These are phyloP conservation scores for Slavum lentiscoides DNA, from an alignment of 2,888 invertebrate genomes.

Conservation along the genomic window DNA sequence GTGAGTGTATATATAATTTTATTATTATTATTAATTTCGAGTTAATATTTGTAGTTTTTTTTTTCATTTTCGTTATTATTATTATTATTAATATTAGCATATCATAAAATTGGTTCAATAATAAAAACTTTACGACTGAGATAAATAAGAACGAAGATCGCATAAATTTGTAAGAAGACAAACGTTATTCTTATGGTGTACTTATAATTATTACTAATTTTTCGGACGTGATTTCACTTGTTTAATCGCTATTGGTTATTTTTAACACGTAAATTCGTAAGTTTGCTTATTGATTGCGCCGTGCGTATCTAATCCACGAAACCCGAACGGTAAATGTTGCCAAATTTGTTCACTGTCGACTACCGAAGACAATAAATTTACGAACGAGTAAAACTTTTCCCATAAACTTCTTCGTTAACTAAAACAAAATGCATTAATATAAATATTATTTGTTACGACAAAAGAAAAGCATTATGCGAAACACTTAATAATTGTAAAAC, in stretches of 20 bases:
- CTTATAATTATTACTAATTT: too few relatives aligned
- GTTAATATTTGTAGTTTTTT: too few relatives aligned
- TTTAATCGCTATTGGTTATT: not conserved
- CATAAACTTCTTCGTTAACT: conserved; percentile 15
- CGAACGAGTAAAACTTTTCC: conserved; percentile 26
- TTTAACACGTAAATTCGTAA: not conserved
- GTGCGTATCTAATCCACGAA: not conserved
- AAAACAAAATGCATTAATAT: conserved; percentile 40
- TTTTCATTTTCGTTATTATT: too few relatives aligned
- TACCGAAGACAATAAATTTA: conserved; percentile 16
- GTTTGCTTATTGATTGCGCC: not conserved
- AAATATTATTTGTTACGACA: conserved; percentile 9
- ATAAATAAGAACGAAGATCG: too few relatives aligned
- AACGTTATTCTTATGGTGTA: too few relatives aligned
- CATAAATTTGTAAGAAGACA: too few relatives aligned
- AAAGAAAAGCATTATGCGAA: conserved; percentile 15
- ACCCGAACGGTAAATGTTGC: conserved; percentile 22
- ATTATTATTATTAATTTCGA: too few relatives aligned
- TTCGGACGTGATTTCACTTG: not conserved
- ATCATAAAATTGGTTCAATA: too few relatives aligned
- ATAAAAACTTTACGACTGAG: too few relatives aligned
- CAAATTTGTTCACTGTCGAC: conserved; percentile 42
- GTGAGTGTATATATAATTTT: too few relatives aligned
- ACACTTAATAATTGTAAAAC: conserved; percentile 25
- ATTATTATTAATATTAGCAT: too few relatives aligned